A percentile compares a stretch with the other conserved stretches of the same genome.
These are phyloP conservation scores for Merodon equestris DNA, from an alignment of 2,888 invertebrate genomes.

Conservation along the genomic window DNA sequence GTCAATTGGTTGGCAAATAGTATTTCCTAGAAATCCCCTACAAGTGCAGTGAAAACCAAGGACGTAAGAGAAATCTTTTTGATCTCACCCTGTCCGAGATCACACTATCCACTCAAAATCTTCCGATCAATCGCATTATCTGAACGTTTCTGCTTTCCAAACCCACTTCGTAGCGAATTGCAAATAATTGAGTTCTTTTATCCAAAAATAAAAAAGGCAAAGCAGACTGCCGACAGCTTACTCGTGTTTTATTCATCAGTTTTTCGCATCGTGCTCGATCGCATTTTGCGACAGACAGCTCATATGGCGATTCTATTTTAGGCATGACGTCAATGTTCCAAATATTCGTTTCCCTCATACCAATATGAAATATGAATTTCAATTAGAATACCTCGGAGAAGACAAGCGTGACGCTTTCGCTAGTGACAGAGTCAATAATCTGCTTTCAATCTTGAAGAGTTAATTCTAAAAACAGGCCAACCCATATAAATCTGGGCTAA, in stretches of 20 bases:
- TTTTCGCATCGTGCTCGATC: background rate
- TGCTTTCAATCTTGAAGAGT: constrained; percentile 21
- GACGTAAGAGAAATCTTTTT: no score
- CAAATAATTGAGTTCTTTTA: constrained; percentile 8
- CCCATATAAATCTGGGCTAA: constrained; percentile 51
- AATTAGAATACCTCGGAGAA: constrained; percentile 9
- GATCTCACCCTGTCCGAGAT: no score
- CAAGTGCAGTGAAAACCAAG: no score
- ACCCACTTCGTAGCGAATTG: constrained; percentile 1
- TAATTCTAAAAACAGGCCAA: constrained; percentile 42
- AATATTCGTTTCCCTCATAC: constrained; percentile 13
- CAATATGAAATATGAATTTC: constrained; percentile 5
- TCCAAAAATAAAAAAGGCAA: constrained; percentile 2
- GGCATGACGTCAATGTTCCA: constrained; percentile 42
- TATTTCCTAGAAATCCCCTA: no score
- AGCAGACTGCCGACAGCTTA: constrained; percentile 15
- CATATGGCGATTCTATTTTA: constrained; percentile 35
- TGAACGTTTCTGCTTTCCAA: background rate
- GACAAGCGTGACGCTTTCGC: constrained; percentile 2
- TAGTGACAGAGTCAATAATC: constrained; percentile 21
- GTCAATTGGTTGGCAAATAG: no score
- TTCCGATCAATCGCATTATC: background rate
- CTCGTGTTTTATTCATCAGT: constrained; percentile 20
- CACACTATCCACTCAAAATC: no score
- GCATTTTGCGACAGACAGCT: constrained; percentile 7